phyloP scores from a whole-genome alignment of 2,113 vertebrate species.

The Pica pica region DNA sequence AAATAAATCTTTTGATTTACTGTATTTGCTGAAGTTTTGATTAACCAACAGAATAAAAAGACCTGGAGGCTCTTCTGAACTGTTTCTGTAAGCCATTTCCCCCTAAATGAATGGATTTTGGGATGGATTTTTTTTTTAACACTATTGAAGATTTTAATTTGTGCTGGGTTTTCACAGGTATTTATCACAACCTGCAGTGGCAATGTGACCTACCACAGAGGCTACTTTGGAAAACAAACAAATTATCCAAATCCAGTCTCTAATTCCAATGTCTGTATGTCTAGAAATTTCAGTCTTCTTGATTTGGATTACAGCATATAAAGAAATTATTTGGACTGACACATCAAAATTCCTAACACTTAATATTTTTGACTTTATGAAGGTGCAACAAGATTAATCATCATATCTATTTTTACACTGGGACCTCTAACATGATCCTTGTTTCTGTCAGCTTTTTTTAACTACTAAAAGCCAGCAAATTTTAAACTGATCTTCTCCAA shows the following conservation, averaged over 20 bases:
- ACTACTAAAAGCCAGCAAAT: background rate
- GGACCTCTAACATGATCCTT: background rate
- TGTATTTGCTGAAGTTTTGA: constrained; percentile 28
- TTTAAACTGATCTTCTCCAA: background rate
- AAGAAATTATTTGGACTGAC: background rate
- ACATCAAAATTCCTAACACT: background rate
- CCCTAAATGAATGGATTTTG: background rate
- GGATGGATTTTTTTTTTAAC: background rate
- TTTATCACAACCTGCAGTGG: background rate
- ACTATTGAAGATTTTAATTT: background rate
- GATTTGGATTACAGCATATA: background rate
- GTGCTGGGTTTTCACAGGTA: background rate
- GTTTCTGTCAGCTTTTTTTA: background rate
- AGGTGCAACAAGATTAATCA: background rate
- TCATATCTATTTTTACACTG: background rate
- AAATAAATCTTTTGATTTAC: constrained; percentile 50
- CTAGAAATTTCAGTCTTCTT: background rate
- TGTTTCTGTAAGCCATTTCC: background rate
- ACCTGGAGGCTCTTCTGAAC: background rate
- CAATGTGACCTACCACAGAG: background rate
- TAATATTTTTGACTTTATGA: background rate
- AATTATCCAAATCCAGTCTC: background rate
- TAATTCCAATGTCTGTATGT: background rate
- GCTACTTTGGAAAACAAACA: background rate
- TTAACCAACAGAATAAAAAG: constrained; percentile 1